Base-by-base conservation (phyloP, 2,113 vertebrate genomes). In the Archocentrus centrarchus region DNA sequence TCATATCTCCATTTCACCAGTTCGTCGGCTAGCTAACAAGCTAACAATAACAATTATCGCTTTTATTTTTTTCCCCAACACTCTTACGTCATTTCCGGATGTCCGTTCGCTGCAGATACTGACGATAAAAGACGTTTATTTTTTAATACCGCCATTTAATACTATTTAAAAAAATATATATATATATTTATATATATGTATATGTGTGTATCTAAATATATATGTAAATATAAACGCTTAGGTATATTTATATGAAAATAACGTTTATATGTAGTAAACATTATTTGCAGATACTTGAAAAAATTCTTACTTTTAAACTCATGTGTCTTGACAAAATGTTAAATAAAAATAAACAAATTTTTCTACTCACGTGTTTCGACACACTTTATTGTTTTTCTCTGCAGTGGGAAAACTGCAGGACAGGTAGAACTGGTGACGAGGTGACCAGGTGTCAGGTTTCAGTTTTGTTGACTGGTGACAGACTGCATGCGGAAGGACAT, bases 1-100 rank as follows among this genome's bases (percentile, higher is more conserved):
- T 95, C 94, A 94, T 94, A 93, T 85, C 93, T 77, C 94, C 89
- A 91, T 92, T 81, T 90, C 86, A 82, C 64, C 63, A 41, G 78
- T 55, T 81, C 70, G 47, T n/a, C 91, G 61, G 90, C 91, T 86
- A 93, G 90, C 92, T 92, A 94, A 93, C 93, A 94, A 94, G 93
- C 93, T 94, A 96, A 96, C 96, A 96, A 95, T 95, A 96, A 96
- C 95, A 95, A 95, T 95, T 94, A 95, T 80, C 59, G 82, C 79
- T 77, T 87, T 1, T 83, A 60, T 83, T 82, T 91, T 92, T 86
- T 91, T 82, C 78, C 59, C 11, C 7, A 2, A 1, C n/a, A 50
- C 10, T 14, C 6, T 20, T 75, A 79, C 93, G 93, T 93, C 87
- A 95, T 80, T 96, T 96, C 95, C 95, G 91, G 66, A 2, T 61